Evolutionary conservation across 1,140 invertebrate genomes (phyloP).

Genomic region (Lepidotrigona ventralis): DNA sequence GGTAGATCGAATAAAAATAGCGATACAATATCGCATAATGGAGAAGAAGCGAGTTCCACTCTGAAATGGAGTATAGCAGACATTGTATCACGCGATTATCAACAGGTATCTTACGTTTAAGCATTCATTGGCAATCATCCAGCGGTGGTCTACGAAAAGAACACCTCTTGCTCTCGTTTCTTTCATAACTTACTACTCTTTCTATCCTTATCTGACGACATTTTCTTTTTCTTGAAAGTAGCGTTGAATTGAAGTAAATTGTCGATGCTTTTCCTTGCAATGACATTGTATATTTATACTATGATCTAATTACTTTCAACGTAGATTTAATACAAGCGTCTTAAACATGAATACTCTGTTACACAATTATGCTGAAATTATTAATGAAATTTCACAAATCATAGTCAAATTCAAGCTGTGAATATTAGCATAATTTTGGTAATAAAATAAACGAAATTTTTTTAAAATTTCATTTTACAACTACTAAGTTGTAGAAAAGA

Average conservation of each 20-base stretch:
- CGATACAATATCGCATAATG: neutral
- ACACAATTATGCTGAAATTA: neutral
- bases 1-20: conserved; percentile 17
- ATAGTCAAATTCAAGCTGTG: neutral
- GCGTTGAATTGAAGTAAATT: neutral
- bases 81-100: conserved; percentile 70
- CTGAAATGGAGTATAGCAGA: neutral
- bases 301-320: neutral
- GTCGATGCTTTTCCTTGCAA: neutral
- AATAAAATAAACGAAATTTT: no score
- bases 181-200: neutral
- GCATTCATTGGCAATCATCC: conserved; percentile 79
- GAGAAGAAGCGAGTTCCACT: neutral
- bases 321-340: no score
- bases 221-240: conserved; percentile 10
- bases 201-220: neutral
- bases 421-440: neutral
- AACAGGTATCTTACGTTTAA: conserved; percentile 75
- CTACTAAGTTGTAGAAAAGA: neutral
- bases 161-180: conserved; percentile 3
- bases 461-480: no score
- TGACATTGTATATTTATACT: neutral
- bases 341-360: no score
- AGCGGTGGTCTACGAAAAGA: conserved; percentile 47
- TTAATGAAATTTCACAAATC: neutral